Conservation (phyloP, 2,888 invertebrate species). For the Neria commutata region DNA sequence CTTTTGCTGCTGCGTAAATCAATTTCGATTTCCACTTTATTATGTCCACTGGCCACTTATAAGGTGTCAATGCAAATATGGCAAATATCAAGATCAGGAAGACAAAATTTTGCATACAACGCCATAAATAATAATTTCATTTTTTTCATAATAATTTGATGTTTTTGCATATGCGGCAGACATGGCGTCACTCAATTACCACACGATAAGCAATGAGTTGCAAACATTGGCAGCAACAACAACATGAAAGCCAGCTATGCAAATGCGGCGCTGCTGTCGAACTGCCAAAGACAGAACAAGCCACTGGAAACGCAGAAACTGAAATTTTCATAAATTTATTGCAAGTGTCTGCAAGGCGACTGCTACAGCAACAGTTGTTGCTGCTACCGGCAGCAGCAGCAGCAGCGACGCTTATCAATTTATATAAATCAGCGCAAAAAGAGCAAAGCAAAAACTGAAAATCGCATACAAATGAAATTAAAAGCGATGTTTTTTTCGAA, state of each 20-base stretch:
- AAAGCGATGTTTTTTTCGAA: not conserved
- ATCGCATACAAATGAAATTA: not conserved
- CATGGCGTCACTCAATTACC: constrained; percentile 43
- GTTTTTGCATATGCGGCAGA: too few species aligned
- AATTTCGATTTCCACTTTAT: too few species aligned
- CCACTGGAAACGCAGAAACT: not conserved
- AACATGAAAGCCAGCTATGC: not conserved
- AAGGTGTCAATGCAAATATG: too few species aligned
- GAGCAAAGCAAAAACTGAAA: too few species aligned
- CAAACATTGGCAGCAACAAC: constrained; percentile 2
- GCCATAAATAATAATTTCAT: too few species aligned
- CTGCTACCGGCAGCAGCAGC: too few species aligned
- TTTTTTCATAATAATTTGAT: too few species aligned
- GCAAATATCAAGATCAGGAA: too few species aligned
- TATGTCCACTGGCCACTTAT: too few species aligned
- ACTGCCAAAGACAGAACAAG: not conserved
- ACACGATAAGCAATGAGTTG: not conserved
- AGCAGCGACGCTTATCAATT: constrained; percentile 7
- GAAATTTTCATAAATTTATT: constrained; percentile 6
- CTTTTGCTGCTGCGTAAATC: too few species aligned
- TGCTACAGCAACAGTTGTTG: not conserved
- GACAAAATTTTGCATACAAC: too few species aligned
- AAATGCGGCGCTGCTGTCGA: not conserved
- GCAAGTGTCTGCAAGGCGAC: not conserved
- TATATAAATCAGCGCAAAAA: constrained; percentile 8